phyloP scores from a whole-genome alignment of 2,113 vertebrate species.

The Amphiprion percula region DNA sequence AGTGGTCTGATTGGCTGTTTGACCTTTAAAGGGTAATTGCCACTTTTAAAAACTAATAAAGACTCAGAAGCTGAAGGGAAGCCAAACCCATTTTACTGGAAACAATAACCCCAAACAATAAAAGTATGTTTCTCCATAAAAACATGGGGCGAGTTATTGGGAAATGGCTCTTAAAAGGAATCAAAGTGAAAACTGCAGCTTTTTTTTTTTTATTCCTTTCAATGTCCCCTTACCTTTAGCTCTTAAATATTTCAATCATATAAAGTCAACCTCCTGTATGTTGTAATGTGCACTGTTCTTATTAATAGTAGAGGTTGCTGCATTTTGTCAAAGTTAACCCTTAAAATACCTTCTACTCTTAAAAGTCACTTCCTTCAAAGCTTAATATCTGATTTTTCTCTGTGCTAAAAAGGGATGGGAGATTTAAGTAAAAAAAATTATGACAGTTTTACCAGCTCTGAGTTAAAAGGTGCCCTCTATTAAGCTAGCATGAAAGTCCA shows the following conservation, averaged over 20 bases:
- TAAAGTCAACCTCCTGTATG: conserved; percentile 56
- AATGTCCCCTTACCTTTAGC: conserved; percentile 41
- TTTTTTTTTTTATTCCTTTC: conserved; percentile 46
- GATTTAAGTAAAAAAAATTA: conserved; percentile 67
- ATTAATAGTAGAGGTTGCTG: conserved; percentile 49
- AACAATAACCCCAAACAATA: conserved; percentile 78
- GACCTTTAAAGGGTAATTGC: conserved; percentile 87
- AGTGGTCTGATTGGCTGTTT: conserved; percentile 80
- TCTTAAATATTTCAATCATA: conserved; percentile 71
- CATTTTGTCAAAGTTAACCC: conserved; percentile 53
- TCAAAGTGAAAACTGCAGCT: conserved; percentile 55
- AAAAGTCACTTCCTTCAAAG: conserved; percentile 45
- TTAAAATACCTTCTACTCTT: conserved; percentile 12
- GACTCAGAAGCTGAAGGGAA: conserved; percentile 70
- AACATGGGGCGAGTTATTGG: conserved; percentile 65
- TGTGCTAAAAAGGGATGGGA: conserved; percentile 53
- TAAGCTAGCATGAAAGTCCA: conserved; percentile 70
- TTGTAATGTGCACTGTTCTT: conserved; percentile 55
- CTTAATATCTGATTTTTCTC: conserved; percentile 39
- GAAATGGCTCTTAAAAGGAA: conserved; percentile 67
- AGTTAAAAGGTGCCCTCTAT: conserved; percentile 73
- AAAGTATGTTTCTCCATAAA: conserved; percentile 78
- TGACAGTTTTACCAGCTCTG: conserved; percentile 64
- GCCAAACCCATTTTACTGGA: conserved; percentile 72
- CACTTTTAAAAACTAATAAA: conserved; percentile 82